phyloP scores from a whole-genome alignment of 2,888 invertebrate genomes.

The Spodoptera picta region DNA sequence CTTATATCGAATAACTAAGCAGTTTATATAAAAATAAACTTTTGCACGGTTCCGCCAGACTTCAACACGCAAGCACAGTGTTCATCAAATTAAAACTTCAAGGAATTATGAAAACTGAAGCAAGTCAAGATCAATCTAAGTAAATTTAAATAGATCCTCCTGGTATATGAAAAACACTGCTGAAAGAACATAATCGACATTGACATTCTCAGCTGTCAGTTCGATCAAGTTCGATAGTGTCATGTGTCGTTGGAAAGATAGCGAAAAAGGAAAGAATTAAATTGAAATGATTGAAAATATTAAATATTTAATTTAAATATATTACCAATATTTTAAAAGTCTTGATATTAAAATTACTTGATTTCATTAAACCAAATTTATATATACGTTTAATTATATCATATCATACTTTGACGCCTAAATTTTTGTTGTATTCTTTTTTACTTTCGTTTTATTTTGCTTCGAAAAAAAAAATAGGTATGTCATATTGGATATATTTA shows the following conservation, averaged over 20 bases:
- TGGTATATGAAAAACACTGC: not conserved
- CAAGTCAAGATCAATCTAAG: not conserved
- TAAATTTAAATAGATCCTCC: not conserved
- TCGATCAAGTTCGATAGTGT: not conserved
- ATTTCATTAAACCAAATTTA: no score
- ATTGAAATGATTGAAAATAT: no score
- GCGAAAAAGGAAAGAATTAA: no score
- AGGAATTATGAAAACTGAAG: not conserved
- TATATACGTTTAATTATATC: conserved; percentile 13
- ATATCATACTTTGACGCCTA: no score
- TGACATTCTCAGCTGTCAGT: not conserved
- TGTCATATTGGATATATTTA: not conserved
- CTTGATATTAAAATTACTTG: no score
- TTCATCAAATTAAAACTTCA: conserved; percentile 16
- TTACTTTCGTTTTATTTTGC: no score
- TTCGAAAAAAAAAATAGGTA: no score
- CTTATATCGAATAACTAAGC: conserved; percentile 2
- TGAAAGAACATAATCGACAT: not conserved
- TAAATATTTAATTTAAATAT: no score
- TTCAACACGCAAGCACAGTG: conserved; percentile 20
- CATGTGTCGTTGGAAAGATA: no score
- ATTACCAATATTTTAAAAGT: no score
- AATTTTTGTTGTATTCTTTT: no score
- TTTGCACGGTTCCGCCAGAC: conserved; percentile 5
- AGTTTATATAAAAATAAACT: conserved; percentile 31